Conservation (phyloP, 1,140 invertebrate species). For the Macrosteles quadrilineatus region DNA sequence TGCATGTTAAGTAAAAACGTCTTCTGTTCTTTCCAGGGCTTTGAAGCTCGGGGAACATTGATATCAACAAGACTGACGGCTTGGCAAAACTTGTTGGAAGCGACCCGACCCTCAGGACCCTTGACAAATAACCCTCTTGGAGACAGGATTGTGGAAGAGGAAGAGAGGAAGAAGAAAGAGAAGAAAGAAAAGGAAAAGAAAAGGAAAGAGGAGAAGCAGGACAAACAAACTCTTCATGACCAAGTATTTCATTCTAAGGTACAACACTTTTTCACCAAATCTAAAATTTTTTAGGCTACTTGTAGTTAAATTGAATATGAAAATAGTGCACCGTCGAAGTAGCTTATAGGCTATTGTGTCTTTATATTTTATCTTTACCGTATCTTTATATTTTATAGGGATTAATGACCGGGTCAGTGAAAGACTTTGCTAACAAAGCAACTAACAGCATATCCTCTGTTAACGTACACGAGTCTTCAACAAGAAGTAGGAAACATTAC, state of each 20-base stretch:
- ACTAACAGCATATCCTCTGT: slow-evolving; percentile 16
- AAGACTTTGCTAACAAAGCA: slow-evolving; percentile 2
- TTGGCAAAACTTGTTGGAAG: slow-evolving; percentile 81
- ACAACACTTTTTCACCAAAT: not conserved
- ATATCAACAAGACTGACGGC: slow-evolving; percentile 75
- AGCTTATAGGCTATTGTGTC: too few species aligned
- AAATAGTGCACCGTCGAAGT: too few species aligned
- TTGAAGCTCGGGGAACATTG: slow-evolving; percentile 84
- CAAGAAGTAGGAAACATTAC: too few species aligned
- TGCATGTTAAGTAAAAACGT: too few species aligned
- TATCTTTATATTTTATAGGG: too few species aligned
- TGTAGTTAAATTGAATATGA: too few species aligned
- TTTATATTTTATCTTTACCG: too few species aligned
- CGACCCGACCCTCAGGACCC: slow-evolving; percentile 64
- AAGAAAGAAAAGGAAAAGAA: slow-evolving; percentile 6
- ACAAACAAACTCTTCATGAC: not conserved
- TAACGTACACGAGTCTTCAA: not conserved
- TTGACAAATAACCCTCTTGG: slow-evolving; percentile 73
- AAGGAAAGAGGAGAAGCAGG: not conserved
- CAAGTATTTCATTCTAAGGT: not conserved
- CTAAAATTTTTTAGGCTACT: not conserved
- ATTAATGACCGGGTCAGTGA: not conserved
- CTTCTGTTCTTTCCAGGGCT: slow-evolving; percentile 67
- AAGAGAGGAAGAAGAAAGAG: not conserved
- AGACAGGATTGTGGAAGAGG: not conserved